Conservation (phyloP, 1,140 invertebrate genomes). For the Coptotermes formosanus region DNA sequence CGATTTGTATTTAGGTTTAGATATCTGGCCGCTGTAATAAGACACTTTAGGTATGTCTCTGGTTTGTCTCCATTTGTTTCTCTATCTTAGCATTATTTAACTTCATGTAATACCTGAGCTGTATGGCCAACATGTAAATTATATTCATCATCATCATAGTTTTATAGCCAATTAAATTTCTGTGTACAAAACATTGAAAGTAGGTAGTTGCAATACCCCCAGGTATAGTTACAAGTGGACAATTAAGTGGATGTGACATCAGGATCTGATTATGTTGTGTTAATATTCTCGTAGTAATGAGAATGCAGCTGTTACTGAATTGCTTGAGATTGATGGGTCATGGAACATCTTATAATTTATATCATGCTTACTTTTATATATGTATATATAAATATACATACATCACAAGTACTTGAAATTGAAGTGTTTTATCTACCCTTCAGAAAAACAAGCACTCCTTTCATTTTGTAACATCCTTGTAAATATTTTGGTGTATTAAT, state of each 20-base stretch:
- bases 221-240: background rate
- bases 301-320: background rate
- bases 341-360: background rate
- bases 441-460: background rate
- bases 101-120: too few relatives aligned
- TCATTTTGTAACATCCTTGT: constrained; percentile 1
- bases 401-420: background rate
- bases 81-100: too few relatives aligned
- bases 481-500: background rate
- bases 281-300: background rate
- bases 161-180: background rate
- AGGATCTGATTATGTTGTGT: too few relatives aligned
- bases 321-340: background rate
- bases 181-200: background rate
- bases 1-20: too few relatives aligned
- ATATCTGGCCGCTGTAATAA: too few relatives aligned
- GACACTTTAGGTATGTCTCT: too few relatives aligned
- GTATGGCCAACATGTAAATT: too few relatives aligned
- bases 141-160: too few relatives aligned
- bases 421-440: background rate
- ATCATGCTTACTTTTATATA: background rate
- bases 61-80: too few relatives aligned
- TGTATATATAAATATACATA: background rate
- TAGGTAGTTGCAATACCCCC: background rate
- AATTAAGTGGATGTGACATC: background rate